Evolutionary conservation across 1,140 invertebrate species (phyloP), one percentile per base, ranked within the genome.

Genomic region (Zaprionus tsacasi): DNA sequence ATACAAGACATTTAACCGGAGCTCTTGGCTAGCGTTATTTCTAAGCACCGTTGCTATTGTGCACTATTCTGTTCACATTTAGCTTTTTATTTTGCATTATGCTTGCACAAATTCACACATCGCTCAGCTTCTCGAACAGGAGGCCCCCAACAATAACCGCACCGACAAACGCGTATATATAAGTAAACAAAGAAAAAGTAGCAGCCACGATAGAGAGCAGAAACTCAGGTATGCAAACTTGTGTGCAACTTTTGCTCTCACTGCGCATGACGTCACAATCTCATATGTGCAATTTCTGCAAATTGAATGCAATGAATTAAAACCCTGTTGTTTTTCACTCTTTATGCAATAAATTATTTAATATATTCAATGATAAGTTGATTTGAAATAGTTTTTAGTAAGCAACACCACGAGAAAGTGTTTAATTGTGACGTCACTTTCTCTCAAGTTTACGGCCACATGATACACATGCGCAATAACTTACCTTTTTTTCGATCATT

Each of bases 121-220:
- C 67, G 38, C 54, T 15, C 40, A 38, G 43, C 52, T n/a, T 25
- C 33, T 56, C 40, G 15, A 64, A 70, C 50, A 56, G 38, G n/a
- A 40, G 33, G 33, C 58, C 67, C 67, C 67, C 68, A 75, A 75
- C 72, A 64, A 63, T 58, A 75, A 70, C 67, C 74, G 74, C 63
- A 76, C 70, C 74, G 61, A 72, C 69, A 61, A 71, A 63, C 66
- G 66, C 61, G 70, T 73, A 70, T 71, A 76, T 76, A 76, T 76
- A 76, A 70, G 68, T 70, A 70, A 76, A 76, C 74, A 76, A 76
- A 76, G 70, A 72, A 76, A 76, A 76, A 76, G 63, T 76, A 61
- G 57, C 43, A 58, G 56, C 35, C 35, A 52, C 36, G 45, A 45
- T 50, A 45, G 12, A 55, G 36, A 59, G 72, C 10, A 43, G 30